Base-by-base conservation (phyloP, 2,113 vertebrate genomes). In the Nanger granti region DNA sequence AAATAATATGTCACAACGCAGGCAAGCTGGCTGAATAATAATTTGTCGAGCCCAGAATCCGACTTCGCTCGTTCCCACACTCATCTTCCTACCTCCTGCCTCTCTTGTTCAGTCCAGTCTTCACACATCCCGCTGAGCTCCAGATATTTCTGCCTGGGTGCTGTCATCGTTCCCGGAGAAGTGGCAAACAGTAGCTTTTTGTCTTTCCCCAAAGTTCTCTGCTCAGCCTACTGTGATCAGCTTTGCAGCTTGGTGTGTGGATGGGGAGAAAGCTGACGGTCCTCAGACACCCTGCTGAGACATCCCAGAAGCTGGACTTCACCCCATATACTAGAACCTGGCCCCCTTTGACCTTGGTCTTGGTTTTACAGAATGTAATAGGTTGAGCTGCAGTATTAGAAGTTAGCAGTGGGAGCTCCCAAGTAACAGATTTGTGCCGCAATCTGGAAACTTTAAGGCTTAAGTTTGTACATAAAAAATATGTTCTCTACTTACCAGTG, bases 1-100 rank as follows among this genome's bases (percentile, higher is more conserved):
- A 98, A 98, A 93, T 98, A 98, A 87, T 97, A 97, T 97, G 97
- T 97, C 97, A 97, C 90, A 92, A 73, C 62, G 92, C 92, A 88
- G 82, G 96, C 98, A 98, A 98, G 97, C 92, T 41, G 85, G 87
- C 84, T 34, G 96, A 97, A 95, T 98, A 97, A 92, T 96, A 93
- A 97, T 97, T 94, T 95, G 89, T 97, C 95, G 79, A 90, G 69
- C 97, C 88, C 5, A 0, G 93, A 97, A 95, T 93, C 95, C 8
- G 7, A 82, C 98, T 98, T 95, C 92, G 82, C 93, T 94, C 44
- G 29, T 97, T 94, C 90, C 95, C 95, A 97, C 98, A 93, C 89
- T 84, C 29, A 0, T 97, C 95, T 97, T 87, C 41, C 95, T 96
- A 62, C 98, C 97, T 91, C 92, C 97, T 86, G 44, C 96, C 91